Percentiles rank a stretch among this genome's conserved stretches.
phyloP scores from a whole-genome alignment of 1,140 invertebrate species.

The Paramacrobiotus metropolitanus region DNA sequence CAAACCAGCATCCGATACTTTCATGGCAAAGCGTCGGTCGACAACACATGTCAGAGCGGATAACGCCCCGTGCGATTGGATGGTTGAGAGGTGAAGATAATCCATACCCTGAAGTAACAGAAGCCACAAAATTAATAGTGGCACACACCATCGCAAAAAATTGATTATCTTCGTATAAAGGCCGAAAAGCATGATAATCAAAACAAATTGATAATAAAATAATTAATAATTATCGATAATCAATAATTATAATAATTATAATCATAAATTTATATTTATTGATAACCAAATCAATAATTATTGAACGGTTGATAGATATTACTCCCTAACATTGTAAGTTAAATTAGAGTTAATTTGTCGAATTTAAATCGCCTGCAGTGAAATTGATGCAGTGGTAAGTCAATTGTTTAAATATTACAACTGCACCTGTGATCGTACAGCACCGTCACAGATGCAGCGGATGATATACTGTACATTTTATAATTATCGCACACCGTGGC shows the following conservation, averaged over 20 bases:
- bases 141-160: not conserved
- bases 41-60: not conserved
- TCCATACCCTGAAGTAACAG: not conserved
- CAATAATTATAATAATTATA: not conserved
- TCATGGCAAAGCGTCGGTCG: not conserved
- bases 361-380: no score
- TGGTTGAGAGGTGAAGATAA: not conserved
- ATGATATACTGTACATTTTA: no score
- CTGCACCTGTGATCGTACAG: no score
- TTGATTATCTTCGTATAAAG: not conserved
- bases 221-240: not conserved
- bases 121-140: not conserved
- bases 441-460: no score
- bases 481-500: no score
- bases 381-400: no score
- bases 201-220: not conserved
- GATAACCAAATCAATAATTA: not conserved
- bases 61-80: not conserved
- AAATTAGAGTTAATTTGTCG: no score
- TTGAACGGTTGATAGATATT: no score
- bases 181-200: not conserved
- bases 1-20: not conserved
- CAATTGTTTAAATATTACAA: no score
- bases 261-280: not conserved
- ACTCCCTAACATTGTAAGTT: no score